A percentile compares a stretch with the other conserved stretches of the same genome.
Conservation (phyloP, 1,140 invertebrate species). For the Orussus abietinus region DNA sequence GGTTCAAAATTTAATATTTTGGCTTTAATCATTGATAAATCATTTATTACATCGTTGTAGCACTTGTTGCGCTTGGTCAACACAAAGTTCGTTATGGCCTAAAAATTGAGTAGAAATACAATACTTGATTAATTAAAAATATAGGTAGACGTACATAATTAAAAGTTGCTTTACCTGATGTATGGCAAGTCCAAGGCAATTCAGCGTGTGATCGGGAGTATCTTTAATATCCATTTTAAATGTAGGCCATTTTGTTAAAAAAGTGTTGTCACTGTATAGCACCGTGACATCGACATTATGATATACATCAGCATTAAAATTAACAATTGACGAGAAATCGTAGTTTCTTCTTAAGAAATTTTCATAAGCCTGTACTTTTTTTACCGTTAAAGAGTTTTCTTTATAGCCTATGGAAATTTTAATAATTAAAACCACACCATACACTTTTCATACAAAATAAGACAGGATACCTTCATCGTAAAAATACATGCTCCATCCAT, state of each 20-base stretch:
- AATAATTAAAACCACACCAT: conserved; percentile 16
- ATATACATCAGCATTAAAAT: conserved; percentile 65
- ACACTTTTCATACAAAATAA: conserved; percentile 11
- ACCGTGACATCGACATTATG: too few species aligned
- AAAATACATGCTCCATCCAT: conserved; percentile 68
- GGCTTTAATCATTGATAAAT: conserved; percentile 56
- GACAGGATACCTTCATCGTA: conserved; percentile 57
- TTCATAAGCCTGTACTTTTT: conserved; percentile 56
- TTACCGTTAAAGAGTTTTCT: conserved; percentile 43
- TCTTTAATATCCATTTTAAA: conserved; percentile 65
- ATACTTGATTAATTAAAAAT: conserved; percentile 17
- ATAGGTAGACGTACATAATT: conserved; percentile 15
- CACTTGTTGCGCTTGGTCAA: conserved; percentile 42
- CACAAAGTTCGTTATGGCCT: conserved; percentile 51
- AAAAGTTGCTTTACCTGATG: conserved; percentile 58
- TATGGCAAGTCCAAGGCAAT: conserved; percentile 67
- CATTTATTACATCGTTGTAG: conserved; percentile 26
- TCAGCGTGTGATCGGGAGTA: conserved; percentile 61
- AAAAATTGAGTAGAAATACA: conserved; percentile 25
- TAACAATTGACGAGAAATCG: conserved; percentile 52
- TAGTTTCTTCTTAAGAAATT: conserved; percentile 52
- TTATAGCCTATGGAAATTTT: conserved; percentile 53
- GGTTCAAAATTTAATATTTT: conserved; percentile 70
- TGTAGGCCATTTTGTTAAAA: conserved; percentile 58
- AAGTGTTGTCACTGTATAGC: conserved; percentile 59